Percentiles rank a stretch among this genome's conserved stretches.
Conservation (phyloP, 2,113 vertebrate genomes). For the Symphodus melops region DNA sequence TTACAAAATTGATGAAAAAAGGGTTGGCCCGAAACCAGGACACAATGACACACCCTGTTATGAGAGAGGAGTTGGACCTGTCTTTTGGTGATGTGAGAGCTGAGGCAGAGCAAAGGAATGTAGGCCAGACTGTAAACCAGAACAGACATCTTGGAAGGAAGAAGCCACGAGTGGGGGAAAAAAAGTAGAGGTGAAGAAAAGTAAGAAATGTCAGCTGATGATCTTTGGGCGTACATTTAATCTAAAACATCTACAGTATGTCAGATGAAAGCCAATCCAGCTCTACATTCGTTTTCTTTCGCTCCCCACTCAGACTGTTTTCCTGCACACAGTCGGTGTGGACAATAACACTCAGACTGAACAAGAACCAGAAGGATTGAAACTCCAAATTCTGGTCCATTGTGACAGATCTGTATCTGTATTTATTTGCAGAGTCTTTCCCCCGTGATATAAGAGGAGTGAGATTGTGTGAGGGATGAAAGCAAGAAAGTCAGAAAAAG, state of each 20-base stretch:
- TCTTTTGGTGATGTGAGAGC: constrained; percentile 52
- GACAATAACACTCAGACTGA: too few relatives aligned
- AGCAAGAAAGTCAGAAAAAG: background rate
- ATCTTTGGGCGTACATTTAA: background rate
- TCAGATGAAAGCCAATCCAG: background rate
- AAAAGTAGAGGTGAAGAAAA: constrained; percentile 7
- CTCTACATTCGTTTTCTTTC: too few relatives aligned
- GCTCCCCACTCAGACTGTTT: too few relatives aligned
- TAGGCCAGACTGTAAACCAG: constrained; percentile 39
- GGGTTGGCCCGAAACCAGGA: constrained; percentile 38
- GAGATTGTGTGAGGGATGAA: background rate
- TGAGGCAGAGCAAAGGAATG: constrained; percentile 65
- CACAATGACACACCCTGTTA: constrained; percentile 46
- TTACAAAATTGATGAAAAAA: constrained; percentile 7
- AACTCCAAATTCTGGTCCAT: too few relatives aligned
- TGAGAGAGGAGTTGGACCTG: constrained; percentile 52
- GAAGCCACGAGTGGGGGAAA: background rate
- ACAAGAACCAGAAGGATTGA: too few relatives aligned
- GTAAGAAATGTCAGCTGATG: constrained; percentile 18
- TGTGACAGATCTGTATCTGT: too few relatives aligned
- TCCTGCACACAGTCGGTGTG: too few relatives aligned
- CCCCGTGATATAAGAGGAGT: too few relatives aligned
- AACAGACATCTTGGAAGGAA: constrained; percentile 39
- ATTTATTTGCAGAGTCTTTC: too few relatives aligned
- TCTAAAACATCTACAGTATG: background rate